Base-by-base conservation (phyloP, 2,113 vertebrate species). In the Albula glossodonta region DNA sequence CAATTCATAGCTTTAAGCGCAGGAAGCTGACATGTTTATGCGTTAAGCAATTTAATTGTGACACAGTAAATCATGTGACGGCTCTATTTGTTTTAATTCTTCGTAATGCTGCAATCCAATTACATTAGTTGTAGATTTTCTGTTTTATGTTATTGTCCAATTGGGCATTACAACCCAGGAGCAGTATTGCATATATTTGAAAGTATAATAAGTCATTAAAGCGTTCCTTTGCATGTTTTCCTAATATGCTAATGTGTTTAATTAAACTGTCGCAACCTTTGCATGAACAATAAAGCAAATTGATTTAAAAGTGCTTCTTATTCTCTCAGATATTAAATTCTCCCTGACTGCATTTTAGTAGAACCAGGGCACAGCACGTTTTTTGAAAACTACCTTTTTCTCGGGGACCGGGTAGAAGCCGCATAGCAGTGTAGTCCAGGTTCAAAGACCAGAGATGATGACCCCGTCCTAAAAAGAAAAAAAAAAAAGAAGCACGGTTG, bases 401-500 rank as follows among this genome's bases (percentile, higher is more conserved):
- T n/a, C 6, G 70, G 70, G n/a, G n/a, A 31, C 31, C 22, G 19
- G 70, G 70, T 8, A 22, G 70, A n/a, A 74, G 70, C 22, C 31
- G 70, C 70, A 10, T 31, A 78, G 74, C 74, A 11, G 12, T 11
- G 12, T 15, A 78, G 74, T 48, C 74, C n/a, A 78, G 31, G 74
- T 78, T 78, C 74, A 41, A 3, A 48, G 31, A 48, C 74, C 41
- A 48, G 41, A 48, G 25, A 79, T 79, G 78, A 4, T 49, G 78
- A 48, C 41, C 78, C 78, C 41, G 11, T 17, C 78, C 41, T 9
- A 15, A 15, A 50, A 79, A 79, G 60, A 52, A 52, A 79, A 48
- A 6, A 17, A 79, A 51, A 13, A 74, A 74, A 93, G 89, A 93
- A 89, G 92, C 90, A 84, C 81, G 70, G 97, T 98, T 98, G 95